A percentile compares a stretch with the other conserved stretches of the same genome.
These are phyloP conservation scores for Phasianus colchicus DNA, from an alignment of 2,113 vertebrate genomes.

Conservation along the genomic window DNA sequence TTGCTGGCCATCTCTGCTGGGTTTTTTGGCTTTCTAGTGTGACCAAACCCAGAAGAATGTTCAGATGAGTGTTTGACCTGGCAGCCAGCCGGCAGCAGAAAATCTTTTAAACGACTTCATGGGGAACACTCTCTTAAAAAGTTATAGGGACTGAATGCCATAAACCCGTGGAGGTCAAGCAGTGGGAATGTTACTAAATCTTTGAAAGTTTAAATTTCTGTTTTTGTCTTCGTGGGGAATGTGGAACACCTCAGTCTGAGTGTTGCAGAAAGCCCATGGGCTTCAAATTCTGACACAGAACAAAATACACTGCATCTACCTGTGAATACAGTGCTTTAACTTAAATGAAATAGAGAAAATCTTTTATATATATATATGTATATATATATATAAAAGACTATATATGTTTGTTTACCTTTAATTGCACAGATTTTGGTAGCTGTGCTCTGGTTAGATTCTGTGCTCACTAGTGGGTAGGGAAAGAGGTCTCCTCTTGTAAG, in stretches of 20 bases:
- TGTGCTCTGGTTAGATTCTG: not conserved
- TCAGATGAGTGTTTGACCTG: not conserved
- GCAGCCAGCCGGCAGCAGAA: not conserved
- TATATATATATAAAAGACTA: too few species aligned
- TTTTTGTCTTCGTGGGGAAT: not conserved
- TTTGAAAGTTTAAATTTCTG: not conserved
- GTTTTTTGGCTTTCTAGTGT: not conserved
- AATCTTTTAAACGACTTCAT: not conserved
- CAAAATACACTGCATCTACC: not conserved
- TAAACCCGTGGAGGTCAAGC: not conserved
- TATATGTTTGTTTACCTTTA: not conserved
- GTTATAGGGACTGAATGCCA: not conserved
- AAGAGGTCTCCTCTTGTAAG: not conserved
- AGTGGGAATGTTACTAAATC: not conserved
- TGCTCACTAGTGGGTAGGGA: not conserved
- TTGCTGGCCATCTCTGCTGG: not conserved
- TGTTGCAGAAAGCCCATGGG: not conserved
- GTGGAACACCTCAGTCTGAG: not conserved
- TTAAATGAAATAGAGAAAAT: not conserved
- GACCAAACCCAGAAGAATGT: not conserved
- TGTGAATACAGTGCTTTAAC: not conserved
- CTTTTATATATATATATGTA: not conserved
- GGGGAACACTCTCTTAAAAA: not conserved
- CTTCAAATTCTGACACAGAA: not conserved
- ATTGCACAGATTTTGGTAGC: not conserved